Evolutionary conservation across 2,797 vertebrate genomes (phyloP), one percentile per base, ranked within the genome.

Genomic region (Naso thynnoides): DNA sequence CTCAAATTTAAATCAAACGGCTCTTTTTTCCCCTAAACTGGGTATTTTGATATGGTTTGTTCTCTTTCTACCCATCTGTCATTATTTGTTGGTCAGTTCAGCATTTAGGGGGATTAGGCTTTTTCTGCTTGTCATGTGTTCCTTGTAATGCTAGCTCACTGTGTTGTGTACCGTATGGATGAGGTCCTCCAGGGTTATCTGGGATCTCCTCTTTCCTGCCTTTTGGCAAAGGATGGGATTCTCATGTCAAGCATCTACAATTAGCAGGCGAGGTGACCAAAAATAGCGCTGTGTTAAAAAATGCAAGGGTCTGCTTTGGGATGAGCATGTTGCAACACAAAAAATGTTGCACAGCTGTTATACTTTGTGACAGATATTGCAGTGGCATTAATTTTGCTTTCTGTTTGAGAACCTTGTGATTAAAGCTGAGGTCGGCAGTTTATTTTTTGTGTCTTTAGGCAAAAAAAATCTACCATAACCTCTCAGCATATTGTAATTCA

Each of bases 101-200:
- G 27, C 58, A 5, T 29, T 24, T n/a, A 18, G 13, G 26, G 31
- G 50, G 65, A 67, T 75, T 66, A 27, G n/a, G 13, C 5, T 42
- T 60, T 41, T 45, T 45, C 26, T 56, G 41, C 29, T 36, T 39
- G 27, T 45, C 62, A 8, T 33, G 62, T 52, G 29, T 66, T 33
- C 31, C 8, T 11, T 59, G 55, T 52, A 21, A 65, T 52, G 49
- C 44, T 18, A 42, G 31, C 49, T 78, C 21, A 50, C 72, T 75
- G 27, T 73, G 45, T 56, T 62, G 41, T 71, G 50, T 36, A 41
- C 31, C 42, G 16, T 47, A 49, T 56, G 26, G 58, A 77, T 82
- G 29, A 72, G 31, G n/a, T 74, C 47, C 23, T 66, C 50, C 18
- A 45, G n/a, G 36, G 21, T 72, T 76, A 49, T 73, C 24, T 77